Base-by-base conservation (phyloP, 1,140 invertebrate genomes). In the Pinna nobilis region DNA sequence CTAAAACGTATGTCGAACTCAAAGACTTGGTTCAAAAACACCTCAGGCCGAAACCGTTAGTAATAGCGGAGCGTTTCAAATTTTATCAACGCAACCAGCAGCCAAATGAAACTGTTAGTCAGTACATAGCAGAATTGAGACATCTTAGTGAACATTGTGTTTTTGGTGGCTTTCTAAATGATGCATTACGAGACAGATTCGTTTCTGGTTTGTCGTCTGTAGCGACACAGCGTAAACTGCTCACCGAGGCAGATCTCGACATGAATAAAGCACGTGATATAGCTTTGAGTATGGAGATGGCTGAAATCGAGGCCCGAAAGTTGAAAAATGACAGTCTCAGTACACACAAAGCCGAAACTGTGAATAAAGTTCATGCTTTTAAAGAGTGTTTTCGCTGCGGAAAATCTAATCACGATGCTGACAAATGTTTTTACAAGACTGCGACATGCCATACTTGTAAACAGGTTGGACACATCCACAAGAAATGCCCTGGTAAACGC, bases 81-180 rank as follows among this genome's bases (percentile, higher is more conserved):
- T 65, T 50, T 50, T 50, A 65, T 18, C 61, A 65, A 20, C 23
- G 61, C 28, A 65, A 65, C n/a, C 61, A 50, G 11, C 11, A 33
- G 4, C 15, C 18, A 57, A 13, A 57, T 28, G 28, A 5, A 30
- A 57, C 28, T 32, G 15, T 32, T 0, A 57, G 53, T 32, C 53
- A 57, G 53, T 57, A 32, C 35, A 57, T 57, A 3, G 28, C 53
- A 1, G 30, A 57, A 57, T 18, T 32, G 18, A 57, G 28, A 57
- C 32, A 57, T 5, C 23, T 50, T 4, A 49, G 61, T 50, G 41
- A 65, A 49, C 44, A 49, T 44, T 50, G 61, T 65, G 61, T 25
- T 11, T 65, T 65, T 50, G 28, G 44, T 2, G 44, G 20, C 11
- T 50, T 65, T 15, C 30, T 50, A 0, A 49, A 65, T 50, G 7